Conservation (phyloP, 2,888 invertebrate species). For the Omphaloscelis lunosa region DNA sequence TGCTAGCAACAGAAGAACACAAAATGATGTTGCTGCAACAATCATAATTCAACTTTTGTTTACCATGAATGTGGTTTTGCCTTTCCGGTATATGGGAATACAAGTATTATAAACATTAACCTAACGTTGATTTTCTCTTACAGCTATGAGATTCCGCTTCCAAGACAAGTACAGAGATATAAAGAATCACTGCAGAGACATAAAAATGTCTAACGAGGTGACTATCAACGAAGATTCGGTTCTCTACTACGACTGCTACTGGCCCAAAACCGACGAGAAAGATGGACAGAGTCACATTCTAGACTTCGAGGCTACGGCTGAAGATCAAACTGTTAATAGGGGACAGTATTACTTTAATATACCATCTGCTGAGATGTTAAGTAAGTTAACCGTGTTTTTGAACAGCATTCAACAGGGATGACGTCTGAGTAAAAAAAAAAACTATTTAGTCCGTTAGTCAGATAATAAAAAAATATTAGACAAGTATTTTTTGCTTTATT, state of each 20-base stretch:
- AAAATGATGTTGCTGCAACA: neutral
- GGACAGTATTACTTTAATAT: constrained; percentile 87
- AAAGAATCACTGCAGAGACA: constrained; percentile 84
- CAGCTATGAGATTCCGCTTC: constrained; percentile 88
- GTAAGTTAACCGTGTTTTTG: constrained; percentile 75
- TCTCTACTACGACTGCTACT: constrained; percentile 87
- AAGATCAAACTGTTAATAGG: constrained; percentile 80
- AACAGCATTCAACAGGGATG: neutral
- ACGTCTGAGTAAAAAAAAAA: too few relatives aligned
- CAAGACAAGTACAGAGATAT: constrained; percentile 74
- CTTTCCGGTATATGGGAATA: neutral
- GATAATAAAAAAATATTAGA: too few relatives aligned
- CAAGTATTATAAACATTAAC: neutral
- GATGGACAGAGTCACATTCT: constrained; percentile 82
- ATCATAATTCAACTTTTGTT: neutral
- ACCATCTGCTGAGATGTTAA: constrained; percentile 84
- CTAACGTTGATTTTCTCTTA: constrained; percentile 60
- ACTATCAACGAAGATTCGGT: constrained; percentile 83
- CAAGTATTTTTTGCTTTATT: too few relatives aligned
- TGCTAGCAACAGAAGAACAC: neutral
- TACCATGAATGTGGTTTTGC: neutral
- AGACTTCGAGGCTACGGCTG: constrained; percentile 84
- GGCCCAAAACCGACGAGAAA: constrained; percentile 79
- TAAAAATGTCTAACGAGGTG: constrained; percentile 82
- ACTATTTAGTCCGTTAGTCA: too few relatives aligned